These are phyloP conservation scores for Xiphydria camelus DNA, from an alignment of 2,888 invertebrate species.

Conservation along the genomic window DNA sequence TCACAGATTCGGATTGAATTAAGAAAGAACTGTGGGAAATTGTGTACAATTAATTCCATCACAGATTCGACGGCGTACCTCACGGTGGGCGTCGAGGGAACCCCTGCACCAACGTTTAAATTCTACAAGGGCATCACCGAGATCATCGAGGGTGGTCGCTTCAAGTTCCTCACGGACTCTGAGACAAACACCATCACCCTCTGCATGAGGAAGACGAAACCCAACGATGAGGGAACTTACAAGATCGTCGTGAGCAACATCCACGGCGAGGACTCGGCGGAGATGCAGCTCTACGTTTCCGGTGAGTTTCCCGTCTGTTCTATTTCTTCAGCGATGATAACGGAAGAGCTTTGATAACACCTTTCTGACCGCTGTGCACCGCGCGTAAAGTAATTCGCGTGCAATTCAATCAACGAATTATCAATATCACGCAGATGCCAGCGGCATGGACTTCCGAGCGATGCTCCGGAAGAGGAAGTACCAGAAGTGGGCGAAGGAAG, in stretches of 20 bases:
- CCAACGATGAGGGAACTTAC: conserved; percentile 96
- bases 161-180: conserved; percentile 93
- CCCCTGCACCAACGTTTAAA: conserved; percentile 92
- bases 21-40: not conserved
- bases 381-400: too few relatives aligned
- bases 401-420: conserved; percentile 3
- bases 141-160: conserved; percentile 93
- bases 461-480: conserved; percentile 97
- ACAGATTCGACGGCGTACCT: conserved; percentile 91
- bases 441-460: conserved; percentile 98
- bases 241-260: conserved; percentile 89
- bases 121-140: conserved; percentile 94
- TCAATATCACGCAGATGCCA: conserved; percentile 72
- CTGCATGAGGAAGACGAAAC: conserved; percentile 94
- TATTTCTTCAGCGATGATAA: conserved; percentile 1
- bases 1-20: not conserved
- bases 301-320: conserved; percentile 63
- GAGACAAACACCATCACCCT: conserved; percentile 90
- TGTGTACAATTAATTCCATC: conserved; percentile 24
- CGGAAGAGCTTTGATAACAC: too few relatives aligned
- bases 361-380: not conserved
- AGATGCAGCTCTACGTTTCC: conserved; percentile 95
- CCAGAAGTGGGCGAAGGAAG: conserved; percentile 89
- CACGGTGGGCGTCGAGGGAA: conserved; percentile 90
- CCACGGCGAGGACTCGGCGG: conserved; percentile 94